Evolutionary conservation across 2,888 invertebrate genomes (phyloP).

Genomic region (Mellilla xanthometata): DNA sequence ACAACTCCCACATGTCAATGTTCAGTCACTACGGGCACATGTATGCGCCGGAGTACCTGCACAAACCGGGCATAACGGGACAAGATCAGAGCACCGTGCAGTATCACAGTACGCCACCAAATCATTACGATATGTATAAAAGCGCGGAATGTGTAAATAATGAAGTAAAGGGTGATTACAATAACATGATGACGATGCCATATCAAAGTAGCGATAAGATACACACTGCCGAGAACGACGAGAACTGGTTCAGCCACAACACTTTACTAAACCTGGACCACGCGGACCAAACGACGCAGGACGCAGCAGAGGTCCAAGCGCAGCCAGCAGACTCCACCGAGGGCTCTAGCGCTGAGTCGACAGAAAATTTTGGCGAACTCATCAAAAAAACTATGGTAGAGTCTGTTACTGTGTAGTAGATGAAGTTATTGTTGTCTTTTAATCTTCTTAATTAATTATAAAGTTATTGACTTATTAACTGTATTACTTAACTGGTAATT

Average conservation of each 20-base stretch:
- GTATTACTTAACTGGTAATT: constrained; percentile 64
- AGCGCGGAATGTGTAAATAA: constrained; percentile 61
- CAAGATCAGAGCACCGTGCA: constrained; percentile 59
- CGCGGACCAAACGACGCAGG: constrained; percentile 62
- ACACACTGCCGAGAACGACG: constrained; percentile 82
- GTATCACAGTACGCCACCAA: constrained; percentile 60
- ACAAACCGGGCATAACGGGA: constrained; percentile 56
- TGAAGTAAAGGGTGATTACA: constrained; percentile 83
- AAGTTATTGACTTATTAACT: constrained; percentile 73
- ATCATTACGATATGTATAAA: constrained; percentile 71
- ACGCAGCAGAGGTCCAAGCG: constrained; percentile 48
- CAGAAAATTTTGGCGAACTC: constrained; percentile 94
- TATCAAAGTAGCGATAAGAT: constrained; percentile 86
- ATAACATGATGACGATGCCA: constrained; percentile 85
- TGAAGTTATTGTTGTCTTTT: constrained; percentile 69
- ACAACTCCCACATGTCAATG: constrained; percentile 75
- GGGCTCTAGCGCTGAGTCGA: constrained; percentile 51
- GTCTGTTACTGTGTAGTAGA: constrained; percentile 92
- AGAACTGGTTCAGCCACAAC: constrained; percentile 77
- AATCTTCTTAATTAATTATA: constrained; percentile 63
- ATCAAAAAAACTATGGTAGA: constrained; percentile 97
- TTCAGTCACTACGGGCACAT: constrained; percentile 77
- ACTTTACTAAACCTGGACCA: constrained; percentile 66
- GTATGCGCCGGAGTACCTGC: constrained; percentile 71
- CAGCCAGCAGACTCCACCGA: constrained; percentile 44